Conservation (phyloP, 2,797 vertebrate species). For the Catamblyrhynchus diadema region DNA sequence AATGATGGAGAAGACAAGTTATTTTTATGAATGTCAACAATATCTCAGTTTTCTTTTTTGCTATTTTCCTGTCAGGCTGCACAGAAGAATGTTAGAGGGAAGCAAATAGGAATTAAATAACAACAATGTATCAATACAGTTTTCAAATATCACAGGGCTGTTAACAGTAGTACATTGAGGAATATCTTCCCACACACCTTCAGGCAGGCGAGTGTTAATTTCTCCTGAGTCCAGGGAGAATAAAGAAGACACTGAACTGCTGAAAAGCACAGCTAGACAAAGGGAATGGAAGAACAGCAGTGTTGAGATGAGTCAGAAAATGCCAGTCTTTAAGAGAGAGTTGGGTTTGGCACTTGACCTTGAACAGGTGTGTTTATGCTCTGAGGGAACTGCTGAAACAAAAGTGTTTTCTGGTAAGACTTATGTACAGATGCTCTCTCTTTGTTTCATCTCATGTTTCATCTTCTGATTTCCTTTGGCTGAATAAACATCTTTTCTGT, state of each 20-base stretch:
- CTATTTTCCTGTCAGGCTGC: neutral
- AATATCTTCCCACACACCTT: neutral
- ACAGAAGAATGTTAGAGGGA: neutral
- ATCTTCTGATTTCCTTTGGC: neutral
- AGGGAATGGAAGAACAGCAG: neutral
- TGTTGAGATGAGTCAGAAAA: neutral
- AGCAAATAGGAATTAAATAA: neutral
- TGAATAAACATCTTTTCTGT: neutral
- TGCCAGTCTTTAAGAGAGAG: neutral
- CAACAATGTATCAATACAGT: neutral
- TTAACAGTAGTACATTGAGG: neutral
- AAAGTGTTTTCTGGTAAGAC: neutral
- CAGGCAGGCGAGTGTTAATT: neutral
- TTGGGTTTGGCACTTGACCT: neutral
- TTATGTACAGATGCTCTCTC: neutral
- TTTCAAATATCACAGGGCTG: neutral
- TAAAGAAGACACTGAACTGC: neutral
- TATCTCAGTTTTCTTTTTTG: neutral
- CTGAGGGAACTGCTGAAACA: neutral
- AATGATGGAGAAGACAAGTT: neutral
- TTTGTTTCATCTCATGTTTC: neutral
- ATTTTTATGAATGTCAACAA: neutral
- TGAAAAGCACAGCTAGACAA: constrained; percentile 2
- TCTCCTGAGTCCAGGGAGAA: neutral
- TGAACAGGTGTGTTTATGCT: neutral